A percentile compares a stretch with the other conserved stretches of the same genome.
Evolutionary conservation across 2,888 invertebrate genomes (phyloP).

Genomic region (Rhogogaster chlorosoma): DNA sequence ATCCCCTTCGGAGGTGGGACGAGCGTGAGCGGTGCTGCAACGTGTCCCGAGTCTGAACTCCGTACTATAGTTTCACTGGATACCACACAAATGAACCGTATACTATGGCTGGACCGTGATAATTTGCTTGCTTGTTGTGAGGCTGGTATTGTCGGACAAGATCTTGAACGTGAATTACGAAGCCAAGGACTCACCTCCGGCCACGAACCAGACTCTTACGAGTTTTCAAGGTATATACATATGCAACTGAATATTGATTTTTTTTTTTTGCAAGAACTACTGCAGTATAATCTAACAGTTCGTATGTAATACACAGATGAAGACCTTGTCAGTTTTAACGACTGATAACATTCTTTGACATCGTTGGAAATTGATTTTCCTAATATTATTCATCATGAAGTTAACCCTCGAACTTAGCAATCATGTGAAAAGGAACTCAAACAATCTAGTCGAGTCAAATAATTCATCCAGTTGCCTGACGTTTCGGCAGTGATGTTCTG

Average conservation of each 20-base stretch:
- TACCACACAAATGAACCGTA: constrained; percentile 96
- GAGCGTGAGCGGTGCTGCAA: constrained; percentile 92
- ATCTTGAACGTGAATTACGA: constrained; percentile 91
- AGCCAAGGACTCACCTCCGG: constrained; percentile 92
- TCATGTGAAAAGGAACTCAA: too few relatives aligned
- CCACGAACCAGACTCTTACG: constrained; percentile 99
- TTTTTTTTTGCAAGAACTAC: not conserved
- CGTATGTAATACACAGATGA: not conserved
- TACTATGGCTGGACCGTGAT: constrained; percentile 94
- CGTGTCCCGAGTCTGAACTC: constrained; percentile 89
- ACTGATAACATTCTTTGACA: not conserved
- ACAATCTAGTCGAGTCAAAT: too few relatives aligned
- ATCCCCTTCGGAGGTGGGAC: constrained; percentile 98
- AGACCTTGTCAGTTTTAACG: not conserved
- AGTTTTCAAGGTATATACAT: constrained; percentile 88
- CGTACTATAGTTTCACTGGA: constrained; percentile 94
- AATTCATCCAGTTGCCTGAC: too few relatives aligned
- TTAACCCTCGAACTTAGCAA: too few relatives aligned
- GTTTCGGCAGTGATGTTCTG: too few relatives aligned
- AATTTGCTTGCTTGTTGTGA: constrained; percentile 92
- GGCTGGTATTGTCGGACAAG: constrained; percentile 96
- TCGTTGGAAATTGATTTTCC: not conserved
- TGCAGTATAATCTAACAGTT: not conserved
- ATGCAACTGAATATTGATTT: not conserved
- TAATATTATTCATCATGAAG: too few relatives aligned